Base-by-base conservation (phyloP, 2,797 vertebrate genomes). In the Parauchenoglanis punctatus region DNA sequence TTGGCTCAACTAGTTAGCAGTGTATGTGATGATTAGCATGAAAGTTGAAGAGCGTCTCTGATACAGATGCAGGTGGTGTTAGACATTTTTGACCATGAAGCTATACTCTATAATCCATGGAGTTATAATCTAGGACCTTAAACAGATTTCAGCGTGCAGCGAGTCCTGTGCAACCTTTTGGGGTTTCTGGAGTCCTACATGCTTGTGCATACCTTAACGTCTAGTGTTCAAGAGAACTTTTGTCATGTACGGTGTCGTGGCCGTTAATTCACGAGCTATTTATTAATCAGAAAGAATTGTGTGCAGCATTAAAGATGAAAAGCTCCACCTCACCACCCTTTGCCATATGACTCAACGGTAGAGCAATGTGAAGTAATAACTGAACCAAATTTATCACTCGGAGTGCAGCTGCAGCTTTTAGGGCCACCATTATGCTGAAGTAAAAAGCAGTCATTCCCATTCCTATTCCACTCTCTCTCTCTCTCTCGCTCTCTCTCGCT, bases 341-440 rank as follows among this genome's bases (percentile, higher is more conserved):
- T 88, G 80, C 49, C 77, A 87, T 77, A 76, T 87, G 87, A 70
- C 83, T 70, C 85, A 80, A 63, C 80, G 46, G 67, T 7, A 83
- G 86, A 87, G 87, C 87, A 84, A 81, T 89, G 88, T 88, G 88
- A 73, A 85, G 84, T 84, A 76, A 75, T 86, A 84, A 90, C 86
- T 68, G 86, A 85, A 54, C 80, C 54, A 44, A 82, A 70, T 91
- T 90, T 88, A 87, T 88, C 63, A 81, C 73, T 86, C 46, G 2
- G 61, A 85, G 80, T 78, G 52, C 67, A 84, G 80, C 78, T 75
- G 85, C 31, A 81, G 56, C 52, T 81, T 89, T 89, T 70, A 52
- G 59, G 44, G 77, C 49, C 67, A 59, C 72, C n/a, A 46, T 87
- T 75, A 80, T 81, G 28, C 72, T 88, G 84, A 90, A 89, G 89